phyloP scores from a whole-genome alignment of 2,888 invertebrate species.

The Uloborus plumipes region DNA sequence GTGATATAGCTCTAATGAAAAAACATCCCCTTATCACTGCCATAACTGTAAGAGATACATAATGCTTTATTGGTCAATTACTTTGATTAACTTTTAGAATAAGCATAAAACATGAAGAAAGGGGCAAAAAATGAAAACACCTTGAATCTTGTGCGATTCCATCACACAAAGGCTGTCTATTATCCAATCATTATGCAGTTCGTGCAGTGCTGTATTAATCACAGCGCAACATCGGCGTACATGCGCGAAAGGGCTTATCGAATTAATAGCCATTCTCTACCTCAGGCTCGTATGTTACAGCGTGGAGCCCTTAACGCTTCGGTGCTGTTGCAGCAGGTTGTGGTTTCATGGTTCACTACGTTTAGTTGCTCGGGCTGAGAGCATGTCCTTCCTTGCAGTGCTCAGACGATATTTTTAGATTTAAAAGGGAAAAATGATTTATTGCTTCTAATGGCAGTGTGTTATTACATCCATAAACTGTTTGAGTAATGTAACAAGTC shows the following conservation, averaged over 20 bases:
- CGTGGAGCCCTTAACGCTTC: slow-evolving; percentile 23
- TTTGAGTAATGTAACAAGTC: slow-evolving; percentile 57
- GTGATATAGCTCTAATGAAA: too few species aligned
- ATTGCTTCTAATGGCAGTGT: slow-evolving; percentile 14
- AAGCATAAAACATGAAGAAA: too few species aligned
- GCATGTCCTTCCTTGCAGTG: neutral
- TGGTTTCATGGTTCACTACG: slow-evolving; percentile 29
- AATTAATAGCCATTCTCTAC: slow-evolving; percentile 34
- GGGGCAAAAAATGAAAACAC: too few species aligned
- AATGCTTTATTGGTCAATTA: too few species aligned
- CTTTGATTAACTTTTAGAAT: too few species aligned
- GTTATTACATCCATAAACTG: slow-evolving; percentile 50
- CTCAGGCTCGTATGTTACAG: slow-evolving; percentile 3
- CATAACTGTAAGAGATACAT: too few species aligned
- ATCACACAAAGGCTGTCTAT: slow-evolving; percentile 51
- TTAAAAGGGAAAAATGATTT: slow-evolving; percentile 38
- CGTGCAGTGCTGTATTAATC: slow-evolving; percentile 52
- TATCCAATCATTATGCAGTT: slow-evolving; percentile 58
- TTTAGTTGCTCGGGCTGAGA: neutral
- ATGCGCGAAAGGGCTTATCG: slow-evolving; percentile 56
- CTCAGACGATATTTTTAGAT: slow-evolving; percentile 36
- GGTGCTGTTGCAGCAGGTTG: slow-evolving; percentile 41
- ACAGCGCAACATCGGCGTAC: slow-evolving; percentile 22
- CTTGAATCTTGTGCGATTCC: slow-evolving; percentile 7
- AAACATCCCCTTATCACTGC: too few species aligned